Percentiles rank a stretch among this genome's conserved stretches.
Conservation (phyloP, 2,113 vertebrate genomes). For the Cygnus atratus region DNA sequence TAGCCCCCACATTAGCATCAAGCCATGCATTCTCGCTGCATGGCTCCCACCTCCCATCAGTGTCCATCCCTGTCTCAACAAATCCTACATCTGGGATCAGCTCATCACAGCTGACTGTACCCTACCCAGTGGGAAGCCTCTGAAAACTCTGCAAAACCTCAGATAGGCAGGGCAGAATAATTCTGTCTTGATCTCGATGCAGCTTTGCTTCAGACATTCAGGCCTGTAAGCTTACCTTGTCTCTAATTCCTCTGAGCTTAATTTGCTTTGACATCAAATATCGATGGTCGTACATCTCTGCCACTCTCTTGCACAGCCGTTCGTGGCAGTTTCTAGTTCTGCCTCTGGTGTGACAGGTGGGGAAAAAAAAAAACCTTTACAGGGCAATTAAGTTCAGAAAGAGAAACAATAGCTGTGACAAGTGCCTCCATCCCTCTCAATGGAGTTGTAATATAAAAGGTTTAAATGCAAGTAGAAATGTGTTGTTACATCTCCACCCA, state of each 20-base stretch:
- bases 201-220: not conserved
- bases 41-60: not conserved
- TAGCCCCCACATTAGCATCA: not conserved
- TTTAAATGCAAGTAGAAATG: not conserved
- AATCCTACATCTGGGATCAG: not conserved
- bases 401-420: not conserved
- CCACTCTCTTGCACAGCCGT: not conserved
- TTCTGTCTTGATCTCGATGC: not conserved
- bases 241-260: not conserved
- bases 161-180: not conserved
- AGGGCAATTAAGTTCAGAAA: not conserved
- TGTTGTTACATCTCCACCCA: not conserved
- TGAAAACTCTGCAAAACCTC: not conserved
- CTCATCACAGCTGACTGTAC: not conserved
- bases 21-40: accelerated
- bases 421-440: not conserved
- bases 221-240: not conserved
- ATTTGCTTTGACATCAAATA: not conserved
- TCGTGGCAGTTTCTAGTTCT: not conserved
- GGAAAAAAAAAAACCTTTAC: not conserved
- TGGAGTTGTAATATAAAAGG: not conserved
- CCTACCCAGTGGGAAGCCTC: not conserved
- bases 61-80: not conserved
- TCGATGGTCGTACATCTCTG: not conserved
- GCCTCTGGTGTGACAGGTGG: not conserved